A percentile compares a stretch with the other conserved stretches of the same genome.
phyloP scores from a whole-genome alignment of 2,113 vertebrate species.

The Rostratula benghalensis region DNA sequence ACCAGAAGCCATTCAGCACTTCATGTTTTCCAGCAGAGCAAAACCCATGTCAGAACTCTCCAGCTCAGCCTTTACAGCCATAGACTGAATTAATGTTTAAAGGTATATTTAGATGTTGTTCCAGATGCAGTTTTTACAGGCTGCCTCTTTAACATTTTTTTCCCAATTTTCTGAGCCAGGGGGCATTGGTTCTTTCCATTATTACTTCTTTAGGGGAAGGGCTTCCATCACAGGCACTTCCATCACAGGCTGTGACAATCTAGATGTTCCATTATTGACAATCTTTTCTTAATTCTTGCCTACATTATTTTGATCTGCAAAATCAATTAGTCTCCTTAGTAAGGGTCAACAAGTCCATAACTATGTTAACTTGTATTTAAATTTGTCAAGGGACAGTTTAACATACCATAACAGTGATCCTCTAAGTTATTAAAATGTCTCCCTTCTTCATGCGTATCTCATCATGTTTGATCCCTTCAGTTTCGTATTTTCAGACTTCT shows the following conservation, averaged over 20 bases:
- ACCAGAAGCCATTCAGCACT: background rate
- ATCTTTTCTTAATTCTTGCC: background rate
- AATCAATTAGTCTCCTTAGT: background rate
- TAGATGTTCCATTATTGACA: background rate
- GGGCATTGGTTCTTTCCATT: background rate
- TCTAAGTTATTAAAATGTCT: background rate
- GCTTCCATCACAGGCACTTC: background rate
- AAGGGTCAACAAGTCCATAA: background rate
- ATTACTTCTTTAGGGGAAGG: background rate
- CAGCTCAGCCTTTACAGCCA: background rate
- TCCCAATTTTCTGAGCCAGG: background rate
- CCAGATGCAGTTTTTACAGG: background rate
- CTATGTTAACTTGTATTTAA: background rate
- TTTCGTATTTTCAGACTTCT: background rate
- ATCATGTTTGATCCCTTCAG: background rate
- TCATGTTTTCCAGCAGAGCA: background rate
- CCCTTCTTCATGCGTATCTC: background rate
- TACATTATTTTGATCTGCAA: background rate
- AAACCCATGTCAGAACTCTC: background rate
- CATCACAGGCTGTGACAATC: background rate
- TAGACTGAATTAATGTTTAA: background rate
- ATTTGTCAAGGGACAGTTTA: background rate
- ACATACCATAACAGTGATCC: background rate
- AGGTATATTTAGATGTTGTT: background rate
- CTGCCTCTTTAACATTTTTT: background rate